Percentiles rank a stretch among this genome's conserved stretches.
Conservation (phyloP, 2,797 vertebrate genomes). For the Sciaenops ocellatus region DNA sequence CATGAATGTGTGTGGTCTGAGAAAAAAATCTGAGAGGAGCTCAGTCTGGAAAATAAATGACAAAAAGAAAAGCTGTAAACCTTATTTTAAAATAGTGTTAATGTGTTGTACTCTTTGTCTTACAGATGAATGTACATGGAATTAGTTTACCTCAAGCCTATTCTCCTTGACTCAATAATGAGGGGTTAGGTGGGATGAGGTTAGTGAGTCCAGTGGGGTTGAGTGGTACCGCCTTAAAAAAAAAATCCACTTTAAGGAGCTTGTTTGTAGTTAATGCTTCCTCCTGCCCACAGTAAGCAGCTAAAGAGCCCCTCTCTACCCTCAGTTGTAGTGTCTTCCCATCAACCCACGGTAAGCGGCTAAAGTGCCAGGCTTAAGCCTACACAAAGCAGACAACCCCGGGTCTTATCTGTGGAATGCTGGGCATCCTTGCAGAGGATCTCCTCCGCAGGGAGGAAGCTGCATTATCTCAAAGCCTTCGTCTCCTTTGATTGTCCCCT, state of each 20-base stretch:
- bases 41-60: not conserved
- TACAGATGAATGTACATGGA: constrained; percentile 8
- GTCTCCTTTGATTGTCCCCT: constrained; percentile 68
- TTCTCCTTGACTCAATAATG: constrained; percentile 36
- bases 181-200: constrained; percentile 40
- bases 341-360: constrained; percentile 67
- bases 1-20: constrained; percentile 32
- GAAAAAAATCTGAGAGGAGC: not conserved
- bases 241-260: constrained; percentile 59
- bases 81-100: not conserved
- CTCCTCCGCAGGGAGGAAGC: constrained; percentile 72
- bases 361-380: constrained; percentile 74
- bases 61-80: not conserved
- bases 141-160: constrained; percentile 20
- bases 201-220: constrained; percentile 20
- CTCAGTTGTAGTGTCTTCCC: constrained; percentile 48
- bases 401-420: constrained; percentile 83
- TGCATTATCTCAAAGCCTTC: constrained; percentile 70
- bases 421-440: constrained; percentile 70
- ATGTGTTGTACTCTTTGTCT: not conserved
- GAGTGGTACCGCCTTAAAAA: constrained; percentile 21
- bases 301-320: constrained; percentile 42
- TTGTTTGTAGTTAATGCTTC: constrained; percentile 62
- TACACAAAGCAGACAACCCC: constrained; percentile 66
- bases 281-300: constrained; percentile 56